Evolutionary conservation across 2,888 invertebrate genomes (phyloP), one percentile per base, ranked within the genome.

Genomic region (Stramonita haemastoma): DNA sequence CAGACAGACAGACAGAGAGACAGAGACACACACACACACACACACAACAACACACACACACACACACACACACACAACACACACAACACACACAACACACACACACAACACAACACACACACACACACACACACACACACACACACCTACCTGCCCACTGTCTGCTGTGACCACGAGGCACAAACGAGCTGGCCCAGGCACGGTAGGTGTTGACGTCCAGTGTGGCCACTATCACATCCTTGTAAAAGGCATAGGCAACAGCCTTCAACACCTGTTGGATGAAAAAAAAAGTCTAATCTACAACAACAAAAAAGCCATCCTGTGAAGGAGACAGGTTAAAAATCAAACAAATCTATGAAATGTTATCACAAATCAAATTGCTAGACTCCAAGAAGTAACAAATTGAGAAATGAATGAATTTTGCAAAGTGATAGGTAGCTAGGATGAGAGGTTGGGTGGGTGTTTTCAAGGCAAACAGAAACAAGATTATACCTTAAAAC

Each of bases 151-250:
- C 90, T 85, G 85, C 84, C 60, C 32, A 73, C 26, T 81, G 84
- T 60, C 32, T 77, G 81, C 70, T 60, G 84, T 90, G 89, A n/a
- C 87, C 81, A 15, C 83, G 66, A 5, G 95, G 95, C 1, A 94
- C 94, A 93, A 95, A 95, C 73, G 91, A 92, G 29, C 93, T 92
- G 0, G 93, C 93, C 95, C 95, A 95, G 13, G 93, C 91, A 15
- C 93, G 91, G 87, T 93, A 95, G 81, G 92, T 90, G 32, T 91
- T 92, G 11, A 93, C 94, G 91, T 95, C 93, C 83, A 95, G 91
- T 0, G 94, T 93, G 89, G 94, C 94, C 70, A 94, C 93, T 11
- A 92, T 89, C 5, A 95, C 73, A 34, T 93, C 91, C 90, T 92
- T 93, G 91, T 95, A 95, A 56, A 94, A 73, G 56, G 92, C 90